phyloP scores from a whole-genome alignment of 2,797 vertebrate species.

The Myiotriccus ornatus region DNA sequence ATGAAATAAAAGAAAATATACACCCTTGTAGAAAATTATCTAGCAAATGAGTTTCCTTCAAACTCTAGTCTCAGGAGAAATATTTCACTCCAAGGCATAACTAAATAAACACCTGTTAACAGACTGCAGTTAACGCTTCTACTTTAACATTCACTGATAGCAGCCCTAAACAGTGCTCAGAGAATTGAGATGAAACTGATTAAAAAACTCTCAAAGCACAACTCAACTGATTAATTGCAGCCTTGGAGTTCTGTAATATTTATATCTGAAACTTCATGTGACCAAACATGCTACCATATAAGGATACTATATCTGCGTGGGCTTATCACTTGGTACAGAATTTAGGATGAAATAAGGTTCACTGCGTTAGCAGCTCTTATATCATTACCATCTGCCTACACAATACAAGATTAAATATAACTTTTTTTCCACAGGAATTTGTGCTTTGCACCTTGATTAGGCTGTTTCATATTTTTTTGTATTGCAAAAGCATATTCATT shows the following conservation, averaged over 20 bases:
- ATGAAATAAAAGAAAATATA: background rate
- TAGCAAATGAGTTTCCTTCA: slow-evolving; percentile 11
- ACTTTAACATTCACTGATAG: background rate
- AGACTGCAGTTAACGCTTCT: background rate
- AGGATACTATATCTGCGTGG: background rate
- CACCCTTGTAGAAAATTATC: slow-evolving; percentile 5
- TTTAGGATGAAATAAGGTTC: slow-evolving; percentile 7
- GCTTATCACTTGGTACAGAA: slow-evolving; percentile 15
- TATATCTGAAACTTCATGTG: background rate
- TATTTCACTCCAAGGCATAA: slow-evolving; percentile 26
- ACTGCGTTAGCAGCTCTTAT: background rate
- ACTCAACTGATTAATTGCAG: background rate
- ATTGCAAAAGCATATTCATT: background rate
- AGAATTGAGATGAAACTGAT: background rate
- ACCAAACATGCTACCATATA: background rate
- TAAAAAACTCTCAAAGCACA: background rate
- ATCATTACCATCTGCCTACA: background rate
- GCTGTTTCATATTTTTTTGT: background rate
- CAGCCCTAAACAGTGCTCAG: background rate
- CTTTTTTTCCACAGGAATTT: background rate
- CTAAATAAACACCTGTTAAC: slow-evolving; percentile 35
- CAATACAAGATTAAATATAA: background rate
- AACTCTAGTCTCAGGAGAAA: background rate
- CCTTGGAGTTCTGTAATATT: slow-evolving; percentile 20
- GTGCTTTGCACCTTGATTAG: background rate